Evolutionary conservation across 2,797 vertebrate genomes (phyloP), one percentile per base, ranked within the genome.

Genomic region (Protonibea diacanthus): DNA sequence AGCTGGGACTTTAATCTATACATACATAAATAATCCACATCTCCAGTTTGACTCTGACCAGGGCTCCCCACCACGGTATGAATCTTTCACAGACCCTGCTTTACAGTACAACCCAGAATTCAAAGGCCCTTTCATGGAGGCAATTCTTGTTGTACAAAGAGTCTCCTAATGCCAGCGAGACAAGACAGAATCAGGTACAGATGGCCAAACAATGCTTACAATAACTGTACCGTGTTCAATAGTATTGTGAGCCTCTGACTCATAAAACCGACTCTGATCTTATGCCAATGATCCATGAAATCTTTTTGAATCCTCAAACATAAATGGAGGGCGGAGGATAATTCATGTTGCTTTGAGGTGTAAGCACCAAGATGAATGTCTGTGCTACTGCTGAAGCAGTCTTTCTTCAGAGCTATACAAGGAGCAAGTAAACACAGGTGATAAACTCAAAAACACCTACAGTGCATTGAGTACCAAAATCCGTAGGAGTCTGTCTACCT

Each of bases 211-310:
- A 82, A 78, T 78, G 57, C 44, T 56, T 62, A 53, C 71, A 72
- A 79, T 72, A 82, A 62, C 74, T 69, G 60, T 6, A 59, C 67
- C 56, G 13, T 56, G 70, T 80, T 86, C 69, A 71, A 59, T 18
- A 73, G 53, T 58, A 33, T 47, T 68, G 76, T 53, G 66, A 56
- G 75, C 81, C 65, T 74, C 47, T 69, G 63, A 87, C 66, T 88
- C 84, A 78, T 75, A 83, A 90, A 84, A 81, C 47, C 21, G 75
- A 76, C 71, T 76, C 77, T 88, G 83, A 88, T 89, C 73, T 81
- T 61, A 33, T 70, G 75, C 83, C 88, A 88, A 76, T 74, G 74
- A 87, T 85, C 60, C 80, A 71, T 78, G 78, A 85, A 85, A 89
- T 75, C 67, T 76, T 80, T 83, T 56, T 64, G 73, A 93, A 86